Base-by-base conservation (phyloP, 2,888 invertebrate genomes). In the Habroteleia sp. region DNA sequence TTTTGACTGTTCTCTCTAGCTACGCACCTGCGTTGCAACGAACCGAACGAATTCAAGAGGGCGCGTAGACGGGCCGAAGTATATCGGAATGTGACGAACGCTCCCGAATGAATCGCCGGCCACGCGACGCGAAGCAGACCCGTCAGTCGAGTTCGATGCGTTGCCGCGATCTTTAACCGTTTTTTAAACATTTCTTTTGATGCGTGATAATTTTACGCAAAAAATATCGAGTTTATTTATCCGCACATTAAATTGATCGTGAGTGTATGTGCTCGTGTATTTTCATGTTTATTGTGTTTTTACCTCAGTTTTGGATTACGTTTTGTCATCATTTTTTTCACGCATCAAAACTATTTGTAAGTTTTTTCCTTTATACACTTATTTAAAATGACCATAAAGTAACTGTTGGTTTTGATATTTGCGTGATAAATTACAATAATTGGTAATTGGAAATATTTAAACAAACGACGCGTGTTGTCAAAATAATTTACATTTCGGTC, bases 121-220 rank as follows among this genome's bases (percentile, higher is more conserved):
- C 75, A 75, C 75, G 75, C 75, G 75, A 71, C 75, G 75, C 75
- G 65, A 65, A 65, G 41, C 75, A 48, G 52, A 66, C 52, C 75
- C 69, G 75, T 71, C 74, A 74, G 74, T 73, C 60, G 69, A 46
- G 65, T 65, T 74, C 52, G 68, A 69, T 60, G 69, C 63, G 74
- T 74, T 69, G 44, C 25, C 69, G 68, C 69, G 74, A 56, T 58
- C 74, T 63, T 65, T 33, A 74, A 69, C 46, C 69, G 69, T 68
- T 58, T 63, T 68, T 35, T 39, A 20, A 20, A 10, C 54, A 52
- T 39, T 20, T 35, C 42, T 13, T 63, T 60, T 25, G 14, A 17
- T 16, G 33, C 48, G 8, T 35, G 35, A 31, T n/a, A 66, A 25
- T 37, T 54, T 54, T 35, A 46, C 39, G 39, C 37, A 29, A 62